A percentile compares a stretch with the other conserved stretches of the same genome.
phyloP scores from a whole-genome alignment of 2,888 invertebrate genomes.

The Hermaeophaga mercurialis region DNA sequence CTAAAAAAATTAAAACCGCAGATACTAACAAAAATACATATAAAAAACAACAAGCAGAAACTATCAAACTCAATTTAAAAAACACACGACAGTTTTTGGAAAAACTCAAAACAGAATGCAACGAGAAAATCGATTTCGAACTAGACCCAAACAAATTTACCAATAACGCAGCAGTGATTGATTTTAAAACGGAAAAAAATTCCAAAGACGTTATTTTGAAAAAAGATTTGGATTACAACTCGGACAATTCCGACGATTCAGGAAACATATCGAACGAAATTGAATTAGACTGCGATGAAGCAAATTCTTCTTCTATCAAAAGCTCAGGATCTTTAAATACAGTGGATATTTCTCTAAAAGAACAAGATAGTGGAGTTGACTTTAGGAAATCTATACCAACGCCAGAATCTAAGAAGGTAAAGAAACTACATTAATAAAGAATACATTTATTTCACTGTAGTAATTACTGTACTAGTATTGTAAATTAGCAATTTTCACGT shows the following conservation, averaged over 20 bases:
- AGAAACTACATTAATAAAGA: too few species aligned
- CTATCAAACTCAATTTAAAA: constrained; percentile 40
- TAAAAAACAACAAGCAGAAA: constrained; percentile 28
- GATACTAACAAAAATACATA: constrained; percentile 20
- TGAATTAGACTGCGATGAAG: constrained; percentile 55
- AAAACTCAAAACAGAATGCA: constrained; percentile 34
- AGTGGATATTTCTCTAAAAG: constrained; percentile 30
- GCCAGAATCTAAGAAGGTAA: background rate
- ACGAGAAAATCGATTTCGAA: constrained; percentile 29
- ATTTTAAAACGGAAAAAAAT: constrained; percentile 14
- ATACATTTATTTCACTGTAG: too few species aligned
- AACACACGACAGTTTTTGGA: constrained; percentile 42
- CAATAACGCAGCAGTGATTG: constrained; percentile 23
- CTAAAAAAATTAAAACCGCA: constrained; percentile 39
- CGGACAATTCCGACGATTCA: constrained; percentile 78
- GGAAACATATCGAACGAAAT: constrained; percentile 81
- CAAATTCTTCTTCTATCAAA: constrained; percentile 36
- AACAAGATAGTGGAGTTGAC: constrained; percentile 33
- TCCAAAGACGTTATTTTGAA: constrained; percentile 21
- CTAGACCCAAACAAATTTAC: constrained; percentile 37
- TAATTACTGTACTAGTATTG: too few species aligned
- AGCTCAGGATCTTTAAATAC: constrained; percentile 38
- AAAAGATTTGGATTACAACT: constrained; percentile 59
- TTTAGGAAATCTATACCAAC: constrained; percentile 22
- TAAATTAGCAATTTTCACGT: too few species aligned